A percentile compares a stretch with the other conserved stretches of the same genome.
These are phyloP conservation scores for Oxystoma pomonae DNA, from an alignment of 2,888 invertebrate species.

Conservation along the genomic window DNA sequence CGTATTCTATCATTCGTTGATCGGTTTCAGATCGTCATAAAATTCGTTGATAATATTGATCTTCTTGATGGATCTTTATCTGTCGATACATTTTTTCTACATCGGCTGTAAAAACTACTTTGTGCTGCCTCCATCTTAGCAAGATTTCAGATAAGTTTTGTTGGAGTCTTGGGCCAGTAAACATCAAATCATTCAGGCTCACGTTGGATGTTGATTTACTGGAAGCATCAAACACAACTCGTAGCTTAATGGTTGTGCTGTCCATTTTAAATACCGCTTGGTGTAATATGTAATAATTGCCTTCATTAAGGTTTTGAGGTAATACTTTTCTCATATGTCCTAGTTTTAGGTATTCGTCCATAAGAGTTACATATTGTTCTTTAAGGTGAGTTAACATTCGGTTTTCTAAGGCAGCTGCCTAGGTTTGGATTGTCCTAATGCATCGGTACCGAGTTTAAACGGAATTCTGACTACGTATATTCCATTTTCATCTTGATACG, in stretches of 20 bases:
- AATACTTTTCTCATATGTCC: neutral
- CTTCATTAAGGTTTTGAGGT: neutral
- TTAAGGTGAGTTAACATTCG: neutral
- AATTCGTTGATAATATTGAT: no score
- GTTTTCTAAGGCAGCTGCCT: neutral
- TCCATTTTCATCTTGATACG: neutral
- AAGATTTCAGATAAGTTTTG: neutral
- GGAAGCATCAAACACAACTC: neutral
- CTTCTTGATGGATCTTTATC: no score
- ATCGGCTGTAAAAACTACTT: neutral
- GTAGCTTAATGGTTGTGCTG: neutral
- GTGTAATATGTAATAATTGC: neutral
- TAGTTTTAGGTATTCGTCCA: no score
- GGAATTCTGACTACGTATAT: neutral
- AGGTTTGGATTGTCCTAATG: neutral
- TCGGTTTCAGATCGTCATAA: no score
- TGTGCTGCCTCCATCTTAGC: neutral
- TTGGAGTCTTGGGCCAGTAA: neutral
- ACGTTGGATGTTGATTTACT: neutral
- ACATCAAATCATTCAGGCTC: neutral
- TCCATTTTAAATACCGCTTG: neutral
- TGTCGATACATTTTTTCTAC: no score
- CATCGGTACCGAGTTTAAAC: neutral
- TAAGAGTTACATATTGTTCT: neutral
- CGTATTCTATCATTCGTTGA: no score